A percentile compares a stretch with the other conserved stretches of the same genome.
Evolutionary conservation across 2,113 vertebrate genomes (phyloP).

Genomic region (Etia nguti): DNA sequence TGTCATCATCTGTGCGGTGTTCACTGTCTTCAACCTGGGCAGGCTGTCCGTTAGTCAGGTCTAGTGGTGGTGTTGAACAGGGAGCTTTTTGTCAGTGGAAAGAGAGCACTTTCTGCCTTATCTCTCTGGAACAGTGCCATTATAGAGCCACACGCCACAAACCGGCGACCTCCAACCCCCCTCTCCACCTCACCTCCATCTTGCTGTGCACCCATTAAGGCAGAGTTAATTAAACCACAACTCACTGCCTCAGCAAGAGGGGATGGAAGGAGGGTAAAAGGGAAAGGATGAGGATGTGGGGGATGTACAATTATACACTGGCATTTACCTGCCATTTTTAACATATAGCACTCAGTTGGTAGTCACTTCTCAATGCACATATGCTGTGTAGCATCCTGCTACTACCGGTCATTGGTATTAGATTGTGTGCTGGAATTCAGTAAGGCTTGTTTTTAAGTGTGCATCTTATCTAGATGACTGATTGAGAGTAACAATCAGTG

Average conservation of each 20-base stretch:
- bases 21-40: background rate
- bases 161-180: slow-evolving; percentile 24
- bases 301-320: slow-evolving; percentile 37
- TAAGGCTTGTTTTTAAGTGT: background rate
- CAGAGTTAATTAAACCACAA: slow-evolving; percentile 73
- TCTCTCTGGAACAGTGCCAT: slow-evolving; percentile 49
- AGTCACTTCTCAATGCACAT: slow-evolving; percentile 15
- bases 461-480: background rate
- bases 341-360: slow-evolving; percentile 28
- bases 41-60: background rate
- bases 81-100: background rate
- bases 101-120: slow-evolving; percentile 24
- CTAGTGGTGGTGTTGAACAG: background rate
- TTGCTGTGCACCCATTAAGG: slow-evolving; percentile 66
- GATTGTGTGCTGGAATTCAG: background rate
- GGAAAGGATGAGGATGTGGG: background rate
- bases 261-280: background rate
- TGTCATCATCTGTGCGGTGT: slow-evolving; percentile 1
- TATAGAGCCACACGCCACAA: slow-evolving; percentile 30
- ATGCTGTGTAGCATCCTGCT: background rate
- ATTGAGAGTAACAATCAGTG: background rate
- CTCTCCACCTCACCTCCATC: slow-evolving; percentile 5
- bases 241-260: slow-evolving; percentile 58
- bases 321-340: slow-evolving; percentile 53
- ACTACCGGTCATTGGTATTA: background rate